Evolutionary conservation across 2,113 vertebrate genomes (phyloP).

Genomic region (Halcyon malimbica): DNA sequence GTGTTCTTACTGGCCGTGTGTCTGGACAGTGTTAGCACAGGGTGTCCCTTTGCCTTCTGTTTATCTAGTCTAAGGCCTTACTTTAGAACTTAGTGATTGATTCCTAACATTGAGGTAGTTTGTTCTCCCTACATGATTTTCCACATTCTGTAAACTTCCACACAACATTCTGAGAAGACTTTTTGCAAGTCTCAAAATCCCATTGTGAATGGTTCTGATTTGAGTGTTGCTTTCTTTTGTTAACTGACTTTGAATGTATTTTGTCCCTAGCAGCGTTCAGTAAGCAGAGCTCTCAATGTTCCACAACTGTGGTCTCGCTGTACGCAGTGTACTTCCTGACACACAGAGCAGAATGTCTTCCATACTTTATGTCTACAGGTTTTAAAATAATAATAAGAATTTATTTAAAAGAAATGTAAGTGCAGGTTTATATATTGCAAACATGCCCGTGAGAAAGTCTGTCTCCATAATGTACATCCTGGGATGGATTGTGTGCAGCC

Average conservation of each 20-base stretch:
- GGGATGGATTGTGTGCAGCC: neutral
- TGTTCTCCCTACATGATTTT: neutral
- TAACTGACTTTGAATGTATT: neutral
- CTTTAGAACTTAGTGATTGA: neutral
- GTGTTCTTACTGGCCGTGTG: neutral
- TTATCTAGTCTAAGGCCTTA: neutral
- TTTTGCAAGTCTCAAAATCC: neutral
- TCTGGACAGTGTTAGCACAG: neutral
- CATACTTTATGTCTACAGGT: neutral
- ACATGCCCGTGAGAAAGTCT: neutral
- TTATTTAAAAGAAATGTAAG: neutral
- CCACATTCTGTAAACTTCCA: neutral
- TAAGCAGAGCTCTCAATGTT: neutral
- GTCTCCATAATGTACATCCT: neutral
- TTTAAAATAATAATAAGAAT: neutral
- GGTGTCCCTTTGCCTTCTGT: neutral
- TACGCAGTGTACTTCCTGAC: neutral
- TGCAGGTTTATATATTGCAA: neutral
- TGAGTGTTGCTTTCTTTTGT: neutral
- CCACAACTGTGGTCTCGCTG: neutral
- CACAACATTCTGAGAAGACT: neutral
- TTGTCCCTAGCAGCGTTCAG: neutral
- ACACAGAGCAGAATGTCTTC: neutral
- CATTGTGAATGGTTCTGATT: neutral
- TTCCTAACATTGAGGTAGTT: neutral